These are phyloP conservation scores for Rhagoletis zephyria DNA, from an alignment of 1,140 invertebrate species.

Conservation along the genomic window DNA sequence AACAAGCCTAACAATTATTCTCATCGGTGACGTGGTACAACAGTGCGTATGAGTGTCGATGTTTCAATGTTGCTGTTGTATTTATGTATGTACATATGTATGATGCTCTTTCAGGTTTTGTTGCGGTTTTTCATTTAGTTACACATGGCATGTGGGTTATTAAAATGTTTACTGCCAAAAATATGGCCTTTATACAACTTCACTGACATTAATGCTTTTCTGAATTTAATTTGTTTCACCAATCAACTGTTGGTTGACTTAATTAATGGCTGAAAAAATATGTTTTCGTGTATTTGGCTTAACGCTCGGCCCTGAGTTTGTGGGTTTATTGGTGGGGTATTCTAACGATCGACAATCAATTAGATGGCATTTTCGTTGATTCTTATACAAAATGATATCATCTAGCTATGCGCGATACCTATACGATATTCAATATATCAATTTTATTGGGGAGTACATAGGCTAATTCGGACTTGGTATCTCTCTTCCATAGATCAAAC, in stretches of 20 bases:
- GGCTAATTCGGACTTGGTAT: too few relatives aligned
- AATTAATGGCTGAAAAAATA: neutral
- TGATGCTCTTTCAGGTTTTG: neutral
- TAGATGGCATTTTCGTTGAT: too few relatives aligned
- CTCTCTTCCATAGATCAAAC: too few relatives aligned
- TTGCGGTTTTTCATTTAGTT: neutral
- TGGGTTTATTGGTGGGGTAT: neutral
- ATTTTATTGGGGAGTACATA: too few relatives aligned
- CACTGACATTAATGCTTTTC: neutral
- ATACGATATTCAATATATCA: too few relatives aligned
- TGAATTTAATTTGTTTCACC: neutral
- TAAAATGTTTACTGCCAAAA: neutral
- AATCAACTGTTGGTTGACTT: neutral
- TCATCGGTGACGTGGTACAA: neutral
- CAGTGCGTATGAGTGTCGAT: neutral
- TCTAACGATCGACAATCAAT: too few relatives aligned
- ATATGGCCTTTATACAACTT: neutral
- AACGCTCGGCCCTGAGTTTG: neutral
- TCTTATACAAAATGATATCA: too few relatives aligned
- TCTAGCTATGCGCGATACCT: too few relatives aligned
- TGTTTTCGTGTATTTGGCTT: neutral
- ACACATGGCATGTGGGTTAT: neutral
- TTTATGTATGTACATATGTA: neutral
- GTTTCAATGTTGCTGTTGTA: neutral
- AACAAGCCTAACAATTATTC: conserved; percentile 21